A percentile compares a stretch with the other conserved stretches of the same genome.
Evolutionary conservation across 2,888 invertebrate species (phyloP).

Genomic region (Melieria omissa): DNA sequence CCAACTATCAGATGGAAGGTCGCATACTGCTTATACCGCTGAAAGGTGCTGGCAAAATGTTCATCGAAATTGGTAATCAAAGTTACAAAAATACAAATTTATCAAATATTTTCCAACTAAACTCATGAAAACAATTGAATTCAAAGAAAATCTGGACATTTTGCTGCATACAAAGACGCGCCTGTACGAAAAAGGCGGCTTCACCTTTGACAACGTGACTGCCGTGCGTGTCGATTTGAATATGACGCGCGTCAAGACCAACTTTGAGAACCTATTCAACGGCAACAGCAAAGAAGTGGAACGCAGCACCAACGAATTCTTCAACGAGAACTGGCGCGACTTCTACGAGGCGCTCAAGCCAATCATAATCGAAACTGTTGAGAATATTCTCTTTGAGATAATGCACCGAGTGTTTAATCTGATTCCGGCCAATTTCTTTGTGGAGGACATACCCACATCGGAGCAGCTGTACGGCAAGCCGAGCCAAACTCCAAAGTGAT

Average conservation of each 20-base stretch:
- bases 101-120: conserved; percentile 44
- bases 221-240: conserved; percentile 73
- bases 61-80: conserved; percentile 75
- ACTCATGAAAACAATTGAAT: background rate
- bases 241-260: conserved; percentile 72
- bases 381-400: conserved; percentile 74
- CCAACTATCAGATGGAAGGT: conserved; percentile 75
- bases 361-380: conserved; percentile 74
- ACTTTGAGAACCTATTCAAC: conserved; percentile 78
- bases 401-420: conserved; percentile 74
- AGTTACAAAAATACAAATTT: background rate
- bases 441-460: conserved; percentile 70
- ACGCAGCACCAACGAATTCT: conserved; percentile 76
- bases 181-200: conserved; percentile 72
- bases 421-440: conserved; percentile 75
- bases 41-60: conserved; percentile 74
- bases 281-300: conserved; percentile 77
- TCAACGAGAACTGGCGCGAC: conserved; percentile 78
- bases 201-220: conserved; percentile 75
- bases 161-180: conserved; percentile 73
- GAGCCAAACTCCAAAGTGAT: background rate
- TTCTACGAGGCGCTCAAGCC: conserved; percentile 77
- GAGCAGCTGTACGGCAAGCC: conserved; percentile 48
- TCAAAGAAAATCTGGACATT: conserved; percentile 72
- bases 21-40: conserved; percentile 76